Base-by-base conservation (phyloP, 2,888 invertebrate genomes). In the Myopa tessellatipennis region DNA sequence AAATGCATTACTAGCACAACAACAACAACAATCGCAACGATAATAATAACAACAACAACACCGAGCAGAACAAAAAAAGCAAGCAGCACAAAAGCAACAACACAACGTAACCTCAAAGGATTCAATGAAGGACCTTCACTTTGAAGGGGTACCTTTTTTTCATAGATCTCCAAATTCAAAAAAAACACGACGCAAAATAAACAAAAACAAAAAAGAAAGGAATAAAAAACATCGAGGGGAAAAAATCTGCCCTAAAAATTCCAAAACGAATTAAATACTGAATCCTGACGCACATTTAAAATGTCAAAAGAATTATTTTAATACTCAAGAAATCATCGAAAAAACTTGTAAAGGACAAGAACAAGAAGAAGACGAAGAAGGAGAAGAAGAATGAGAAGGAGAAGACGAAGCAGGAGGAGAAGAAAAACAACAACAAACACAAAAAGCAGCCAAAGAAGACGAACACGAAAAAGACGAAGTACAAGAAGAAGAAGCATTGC, bases 271-370 rank as follows among this genome's bases (percentile, higher is more conserved):
- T 83, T 84, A 85, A 86, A 83, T 84, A 83, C 83, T 84, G 82
- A 82, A 83, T 83, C 85, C 86, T 86, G 83, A 86, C 86, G 83
- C 84, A 82, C 83, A 85, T 85, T 87, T 85, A 85, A 87, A 87
- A 86, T 86, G 87, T 84, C 85, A 86, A 83, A 84, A 82, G 83
- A 83, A 85, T 83, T 79, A 79, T 55, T 73, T 16, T 26, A 40
- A 18, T 16, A 55, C n/a, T 10, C 34, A 70, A 52, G 34, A 70
- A 14, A 26, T 12, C 34, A 6, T 14, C 71, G 4, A 34, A 18
- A 18, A 38, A 60, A 60, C 58, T 63, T 61, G 14, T 8, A 36
- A 7, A 18, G 3, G 16, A 40, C 4, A 16, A 70, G n/a, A 50
- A 12, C 18, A 38, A 4, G 14, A 45, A 45, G 45, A 45, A 61